These are phyloP conservation scores for Cheilosia vernalis DNA, from an alignment of 2,888 invertebrate species.

Conservation along the genomic window DNA sequence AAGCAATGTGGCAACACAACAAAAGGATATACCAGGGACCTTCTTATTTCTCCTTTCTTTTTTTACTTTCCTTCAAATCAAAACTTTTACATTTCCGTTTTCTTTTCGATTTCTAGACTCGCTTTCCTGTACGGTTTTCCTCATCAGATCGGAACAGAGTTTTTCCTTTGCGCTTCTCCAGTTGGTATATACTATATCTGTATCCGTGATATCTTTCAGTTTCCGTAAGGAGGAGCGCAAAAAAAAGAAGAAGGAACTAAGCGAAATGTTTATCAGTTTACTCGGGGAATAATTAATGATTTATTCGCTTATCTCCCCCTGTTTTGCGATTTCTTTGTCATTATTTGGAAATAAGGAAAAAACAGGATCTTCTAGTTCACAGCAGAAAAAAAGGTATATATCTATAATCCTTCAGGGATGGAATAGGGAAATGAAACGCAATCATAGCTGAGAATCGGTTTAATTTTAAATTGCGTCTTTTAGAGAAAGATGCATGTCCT, in stretches of 20 bases:
- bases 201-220: conserved; percentile 38
- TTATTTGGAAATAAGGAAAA: conserved; percentile 63
- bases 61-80: conserved; percentile 41
- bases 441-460: conserved; percentile 67
- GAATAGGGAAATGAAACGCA: conserved; percentile 46
- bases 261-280: conserved; percentile 76
- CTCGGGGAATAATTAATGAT: conserved; percentile 77
- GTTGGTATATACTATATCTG: too few species aligned
- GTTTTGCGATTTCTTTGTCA: conserved; percentile 73
- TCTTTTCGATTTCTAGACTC: conserved; percentile 37
- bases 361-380: conserved; percentile 31
- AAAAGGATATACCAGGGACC: conserved; percentile 68
- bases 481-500: conserved; percentile 57
- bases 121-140: background rate
- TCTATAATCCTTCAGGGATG: conserved; percentile 63
- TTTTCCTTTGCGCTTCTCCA: conserved; percentile 5
- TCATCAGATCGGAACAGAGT: conserved; percentile 22
- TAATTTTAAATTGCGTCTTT: conserved; percentile 67
- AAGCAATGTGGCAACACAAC: conserved; percentile 51
- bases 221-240: conserved; percentile 11
- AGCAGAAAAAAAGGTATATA: background rate
- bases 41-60: conserved; percentile 27
- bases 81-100: conserved; percentile 69
- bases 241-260: conserved; percentile 38
- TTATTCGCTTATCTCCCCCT: conserved; percentile 76